Evolutionary conservation across 2,113 vertebrate species (phyloP).

Genomic region (Cariama cristata): DNA sequence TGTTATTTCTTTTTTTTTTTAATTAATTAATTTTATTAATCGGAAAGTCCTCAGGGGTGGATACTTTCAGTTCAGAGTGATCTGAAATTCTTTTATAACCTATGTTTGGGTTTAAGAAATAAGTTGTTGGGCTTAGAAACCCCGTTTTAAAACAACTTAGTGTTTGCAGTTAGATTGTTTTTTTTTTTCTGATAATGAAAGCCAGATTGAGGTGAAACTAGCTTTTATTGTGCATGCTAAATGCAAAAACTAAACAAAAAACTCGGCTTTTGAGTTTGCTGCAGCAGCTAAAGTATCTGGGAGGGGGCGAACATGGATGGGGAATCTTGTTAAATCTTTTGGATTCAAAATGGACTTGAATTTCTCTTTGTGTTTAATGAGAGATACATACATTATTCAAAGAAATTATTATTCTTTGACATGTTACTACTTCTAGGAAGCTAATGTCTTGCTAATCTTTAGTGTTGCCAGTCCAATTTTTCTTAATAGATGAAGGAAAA

Average conservation of each 20-base stretch:
- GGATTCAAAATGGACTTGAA: background rate
- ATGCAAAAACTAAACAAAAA: background rate
- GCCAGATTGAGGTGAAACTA: background rate
- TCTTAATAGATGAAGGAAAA: background rate
- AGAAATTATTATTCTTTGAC: background rate
- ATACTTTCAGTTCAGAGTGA: background rate
- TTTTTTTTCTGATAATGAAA: conserved; percentile 1
- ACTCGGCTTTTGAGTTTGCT: background rate
- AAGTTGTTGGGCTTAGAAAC: background rate
- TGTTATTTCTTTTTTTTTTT: background rate
- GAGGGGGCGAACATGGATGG: background rate
- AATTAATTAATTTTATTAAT: background rate
- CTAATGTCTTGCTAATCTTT: background rate
- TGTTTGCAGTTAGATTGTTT: background rate
- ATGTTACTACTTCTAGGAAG: background rate
- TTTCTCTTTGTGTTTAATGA: background rate
- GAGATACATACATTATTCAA: background rate
- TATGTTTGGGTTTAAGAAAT: background rate
- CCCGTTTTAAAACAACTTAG: background rate
- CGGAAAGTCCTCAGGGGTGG: accelerated
- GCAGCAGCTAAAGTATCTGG: background rate
- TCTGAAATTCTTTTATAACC: background rate
- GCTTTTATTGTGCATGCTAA: background rate
- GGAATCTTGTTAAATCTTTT: background rate
- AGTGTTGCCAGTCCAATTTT: background rate